Evolutionary conservation across 2,797 vertebrate species (phyloP).

Genomic region (Glyptemys insculpta): DNA sequence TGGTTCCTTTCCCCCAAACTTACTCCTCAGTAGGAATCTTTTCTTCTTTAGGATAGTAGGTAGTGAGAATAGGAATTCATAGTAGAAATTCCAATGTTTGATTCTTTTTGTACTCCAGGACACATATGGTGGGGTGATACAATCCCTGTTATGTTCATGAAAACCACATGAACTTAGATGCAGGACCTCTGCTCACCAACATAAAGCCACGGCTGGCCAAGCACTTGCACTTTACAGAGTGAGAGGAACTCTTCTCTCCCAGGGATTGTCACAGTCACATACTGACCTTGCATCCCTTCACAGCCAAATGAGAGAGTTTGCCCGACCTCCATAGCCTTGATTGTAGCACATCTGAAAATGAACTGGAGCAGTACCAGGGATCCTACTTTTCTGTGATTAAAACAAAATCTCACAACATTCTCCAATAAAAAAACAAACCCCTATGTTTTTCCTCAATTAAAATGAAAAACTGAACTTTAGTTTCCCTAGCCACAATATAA

Average conservation of each 20-base stretch:
- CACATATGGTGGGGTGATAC: rapidly evolving
- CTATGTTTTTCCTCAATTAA: too few relatives aligned
- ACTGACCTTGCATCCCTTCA: conserved; percentile 30
- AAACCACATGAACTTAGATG: background rate
- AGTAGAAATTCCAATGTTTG: background rate
- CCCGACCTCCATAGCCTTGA: conserved; percentile 6
- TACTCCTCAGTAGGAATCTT: background rate
- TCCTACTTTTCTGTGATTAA: too few relatives aligned
- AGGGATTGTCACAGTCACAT: conserved; percentile 39
- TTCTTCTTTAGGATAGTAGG: background rate
- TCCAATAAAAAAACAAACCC: too few relatives aligned
- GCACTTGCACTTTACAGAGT: conserved; percentile 45
- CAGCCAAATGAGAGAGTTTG: conserved; percentile 43
- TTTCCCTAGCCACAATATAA: too few relatives aligned
- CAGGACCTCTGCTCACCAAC: background rate
- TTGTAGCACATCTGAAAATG: conserved; percentile 7
- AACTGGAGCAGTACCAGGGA: background rate
- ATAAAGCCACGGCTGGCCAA: background rate
- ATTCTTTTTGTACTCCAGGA: background rate
- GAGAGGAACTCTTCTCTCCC: conserved; percentile 24
- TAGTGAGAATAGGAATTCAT: background rate
- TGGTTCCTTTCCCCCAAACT: background rate
- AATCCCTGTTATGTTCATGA: background rate
- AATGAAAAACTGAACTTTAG: too few relatives aligned
- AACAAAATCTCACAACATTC: too few relatives aligned